A percentile compares a stretch with the other conserved stretches of the same genome.
Conservation (phyloP, 2,797 vertebrate species). For the Stomatorhinus walkeri region DNA sequence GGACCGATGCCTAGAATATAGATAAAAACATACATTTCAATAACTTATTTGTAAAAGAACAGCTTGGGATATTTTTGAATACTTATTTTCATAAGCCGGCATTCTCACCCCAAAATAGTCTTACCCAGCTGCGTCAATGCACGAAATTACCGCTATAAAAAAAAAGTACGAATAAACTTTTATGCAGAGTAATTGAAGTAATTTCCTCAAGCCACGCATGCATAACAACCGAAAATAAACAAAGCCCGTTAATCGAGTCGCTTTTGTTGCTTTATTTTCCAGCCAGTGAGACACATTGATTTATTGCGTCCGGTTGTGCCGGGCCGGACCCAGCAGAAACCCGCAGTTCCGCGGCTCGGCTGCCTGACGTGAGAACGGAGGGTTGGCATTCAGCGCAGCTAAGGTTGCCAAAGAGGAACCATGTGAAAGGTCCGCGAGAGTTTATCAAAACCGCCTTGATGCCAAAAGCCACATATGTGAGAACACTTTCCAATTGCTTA, state of each 20-base stretch:
- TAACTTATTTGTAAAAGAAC: not conserved
- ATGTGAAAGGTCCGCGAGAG: conserved; percentile 27
- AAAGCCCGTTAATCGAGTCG: not conserved
- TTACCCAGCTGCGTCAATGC: not conserved
- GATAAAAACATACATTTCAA: not conserved
- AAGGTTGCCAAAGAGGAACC: not conserved
- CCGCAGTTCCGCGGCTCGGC: not conserved
- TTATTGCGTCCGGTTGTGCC: not conserved
- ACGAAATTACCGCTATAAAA: not conserved
- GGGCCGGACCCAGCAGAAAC: not conserved
- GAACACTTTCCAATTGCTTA: conserved; percentile 23
- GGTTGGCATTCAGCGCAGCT: conserved; percentile 11
- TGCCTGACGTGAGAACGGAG: conserved; percentile 19
- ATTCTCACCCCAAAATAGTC: not conserved
- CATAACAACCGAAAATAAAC: not conserved
- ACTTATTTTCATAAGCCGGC: not conserved
- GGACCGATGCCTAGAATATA: not conserved
- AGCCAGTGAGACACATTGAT: not conserved
- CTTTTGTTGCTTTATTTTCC: not conserved
- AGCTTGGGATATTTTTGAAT: not conserved
- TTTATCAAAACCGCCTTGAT: conserved; percentile 23
- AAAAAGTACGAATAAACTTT: conserved; percentile 14
- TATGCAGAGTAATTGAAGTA: conserved; percentile 19
- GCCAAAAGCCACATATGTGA: conserved; percentile 22
- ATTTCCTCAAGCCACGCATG: conserved; percentile 4